These are phyloP conservation scores for Sternotherus odoratus DNA, from an alignment of 2,797 vertebrate genomes.

Conservation along the genomic window DNA sequence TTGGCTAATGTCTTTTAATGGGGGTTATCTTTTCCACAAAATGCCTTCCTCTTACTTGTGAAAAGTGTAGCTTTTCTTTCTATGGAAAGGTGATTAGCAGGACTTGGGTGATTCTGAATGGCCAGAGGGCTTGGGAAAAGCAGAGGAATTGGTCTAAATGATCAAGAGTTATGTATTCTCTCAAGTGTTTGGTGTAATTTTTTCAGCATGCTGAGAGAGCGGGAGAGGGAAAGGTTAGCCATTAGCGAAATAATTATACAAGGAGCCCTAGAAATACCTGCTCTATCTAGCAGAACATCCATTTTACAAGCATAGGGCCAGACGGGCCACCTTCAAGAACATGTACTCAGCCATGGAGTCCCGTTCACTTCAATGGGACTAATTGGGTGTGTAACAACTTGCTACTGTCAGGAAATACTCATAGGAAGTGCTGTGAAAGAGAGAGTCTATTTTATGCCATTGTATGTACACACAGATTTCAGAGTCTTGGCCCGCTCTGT, in stretches of 20 bases:
- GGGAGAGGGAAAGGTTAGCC: neutral
- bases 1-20: neutral
- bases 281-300: neutral
- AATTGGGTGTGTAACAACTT: neutral
- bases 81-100: neutral
- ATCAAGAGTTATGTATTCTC: neutral
- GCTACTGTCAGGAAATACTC: neutral
- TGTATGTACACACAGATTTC: neutral
- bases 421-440: neutral
- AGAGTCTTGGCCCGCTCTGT: neutral
- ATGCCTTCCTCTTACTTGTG: neutral
- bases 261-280: neutral
- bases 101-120: neutral
- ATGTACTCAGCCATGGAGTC: neutral
- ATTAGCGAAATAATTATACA: neutral
- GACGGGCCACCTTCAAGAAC: neutral
- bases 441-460: neutral
- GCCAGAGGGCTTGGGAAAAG: neutral
- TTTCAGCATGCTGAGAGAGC: neutral
- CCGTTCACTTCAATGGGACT: neutral
- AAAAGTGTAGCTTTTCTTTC: neutral
- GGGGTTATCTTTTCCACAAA: neutral
- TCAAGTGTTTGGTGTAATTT: neutral
- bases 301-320: neutral
- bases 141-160: neutral